These are phyloP conservation scores for Acrobasis consociella DNA, from an alignment of 2,888 invertebrate species.

Conservation along the genomic window DNA sequence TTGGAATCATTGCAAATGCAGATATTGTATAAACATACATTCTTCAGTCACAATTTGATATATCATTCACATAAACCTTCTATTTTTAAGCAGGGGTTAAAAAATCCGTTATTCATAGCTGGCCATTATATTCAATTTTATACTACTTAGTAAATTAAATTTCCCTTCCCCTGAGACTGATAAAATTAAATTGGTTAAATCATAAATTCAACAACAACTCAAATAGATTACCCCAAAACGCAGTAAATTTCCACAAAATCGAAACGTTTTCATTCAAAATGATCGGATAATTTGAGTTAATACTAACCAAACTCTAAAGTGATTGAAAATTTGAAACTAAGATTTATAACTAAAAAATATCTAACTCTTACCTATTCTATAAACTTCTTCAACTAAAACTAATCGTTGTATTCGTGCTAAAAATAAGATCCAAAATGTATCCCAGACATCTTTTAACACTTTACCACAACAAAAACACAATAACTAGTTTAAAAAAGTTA, in stretches of 20 bases:
- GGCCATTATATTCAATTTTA: background rate
- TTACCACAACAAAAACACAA: slow-evolving; percentile 29
- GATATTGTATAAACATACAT: no score
- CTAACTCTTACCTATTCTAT: no score
- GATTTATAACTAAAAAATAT: no score
- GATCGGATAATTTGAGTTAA: background rate
- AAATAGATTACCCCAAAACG: slow-evolving; percentile 16
- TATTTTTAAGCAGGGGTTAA: background rate
- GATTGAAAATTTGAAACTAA: no score
- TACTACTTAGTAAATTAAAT: slow-evolving; percentile 12
- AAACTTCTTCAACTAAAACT: no score
- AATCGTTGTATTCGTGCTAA: background rate
- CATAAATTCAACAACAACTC: slow-evolving; percentile 16
- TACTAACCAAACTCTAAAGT: no score
- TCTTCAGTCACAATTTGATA: no score
- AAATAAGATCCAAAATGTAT: background rate
- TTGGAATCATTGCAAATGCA: no score
- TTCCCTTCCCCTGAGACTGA: background rate
- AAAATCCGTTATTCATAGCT: background rate
- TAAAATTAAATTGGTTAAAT: slow-evolving; percentile 12
- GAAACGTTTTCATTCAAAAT: background rate
- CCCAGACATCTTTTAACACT: background rate
- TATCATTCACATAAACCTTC: no score
- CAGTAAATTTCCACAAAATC: background rate
- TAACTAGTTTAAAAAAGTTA: slow-evolving; percentile 38